These are phyloP conservation scores for Nyctalus aviator DNA, from an alignment of 2,797 vertebrate genomes.

Conservation along the genomic window DNA sequence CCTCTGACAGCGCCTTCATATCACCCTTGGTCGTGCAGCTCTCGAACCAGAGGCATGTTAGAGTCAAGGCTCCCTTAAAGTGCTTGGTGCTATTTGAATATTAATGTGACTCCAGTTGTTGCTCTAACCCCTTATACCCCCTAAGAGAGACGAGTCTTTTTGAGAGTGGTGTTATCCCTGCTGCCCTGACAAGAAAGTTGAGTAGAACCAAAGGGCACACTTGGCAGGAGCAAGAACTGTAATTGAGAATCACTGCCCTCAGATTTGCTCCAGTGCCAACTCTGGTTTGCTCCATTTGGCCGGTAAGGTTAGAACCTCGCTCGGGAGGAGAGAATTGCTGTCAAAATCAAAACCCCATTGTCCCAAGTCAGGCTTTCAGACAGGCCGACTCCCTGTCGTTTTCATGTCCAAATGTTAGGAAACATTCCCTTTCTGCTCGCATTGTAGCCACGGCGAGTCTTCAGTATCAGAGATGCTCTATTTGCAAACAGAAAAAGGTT, in stretches of 20 bases:
- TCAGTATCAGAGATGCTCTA: not conserved
- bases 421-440: not conserved
- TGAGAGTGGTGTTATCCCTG: not conserved
- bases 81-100: not conserved
- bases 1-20: not conserved
- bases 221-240: not conserved
- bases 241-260: not conserved
- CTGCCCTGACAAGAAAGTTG: not conserved
- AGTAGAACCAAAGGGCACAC: not conserved
- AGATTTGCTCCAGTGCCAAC: not conserved
- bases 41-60: not conserved
- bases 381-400: slow-evolving; percentile 8
- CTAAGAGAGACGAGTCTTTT: not conserved
- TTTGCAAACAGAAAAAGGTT: not conserved
- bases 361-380: slow-evolving; percentile 46
- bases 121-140: not conserved
- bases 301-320: not conserved
- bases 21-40: too few species aligned
- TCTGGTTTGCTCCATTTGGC: not conserved
- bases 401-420: slow-evolving; percentile 6
- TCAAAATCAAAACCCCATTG: slow-evolving; percentile 20
- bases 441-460: not conserved
- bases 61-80: not conserved
- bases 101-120: not conserved
- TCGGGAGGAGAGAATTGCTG: not conserved